Percentiles rank a stretch among this genome's conserved stretches.
These are phyloP conservation scores for Piprites chloris DNA, from an alignment of 2,113 vertebrate species.

Conservation along the genomic window DNA sequence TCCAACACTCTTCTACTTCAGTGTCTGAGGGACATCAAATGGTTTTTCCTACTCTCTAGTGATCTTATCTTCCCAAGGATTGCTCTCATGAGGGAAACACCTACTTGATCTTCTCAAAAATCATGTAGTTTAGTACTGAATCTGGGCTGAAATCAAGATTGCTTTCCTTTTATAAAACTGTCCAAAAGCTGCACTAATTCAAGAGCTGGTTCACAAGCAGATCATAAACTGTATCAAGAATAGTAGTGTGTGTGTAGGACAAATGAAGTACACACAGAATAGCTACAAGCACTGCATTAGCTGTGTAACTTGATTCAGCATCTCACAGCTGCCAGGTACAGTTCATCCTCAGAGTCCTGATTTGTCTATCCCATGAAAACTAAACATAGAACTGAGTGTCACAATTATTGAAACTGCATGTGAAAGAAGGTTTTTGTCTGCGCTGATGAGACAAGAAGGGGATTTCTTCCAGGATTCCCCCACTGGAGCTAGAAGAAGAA, in stretches of 20 bases:
- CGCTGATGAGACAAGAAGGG: background rate
- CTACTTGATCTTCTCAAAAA: background rate
- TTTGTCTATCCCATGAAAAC: background rate
- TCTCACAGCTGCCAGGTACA: background rate
- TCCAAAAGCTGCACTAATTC: background rate
- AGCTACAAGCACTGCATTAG: background rate
- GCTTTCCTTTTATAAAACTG: background rate
- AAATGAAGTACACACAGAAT: background rate
- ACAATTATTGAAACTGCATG: background rate
- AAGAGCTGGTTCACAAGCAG: background rate
- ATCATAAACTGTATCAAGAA: background rate
- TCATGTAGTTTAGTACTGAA: background rate
- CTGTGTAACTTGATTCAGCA: background rate
- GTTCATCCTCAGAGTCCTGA: background rate
- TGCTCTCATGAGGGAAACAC: background rate
- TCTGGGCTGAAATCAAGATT: background rate
- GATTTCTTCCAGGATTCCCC: background rate
- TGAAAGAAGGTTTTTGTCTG: background rate
- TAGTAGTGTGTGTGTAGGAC: rapidly evolving
- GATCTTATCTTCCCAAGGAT: background rate
- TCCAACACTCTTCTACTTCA: background rate
- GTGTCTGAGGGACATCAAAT: background rate
- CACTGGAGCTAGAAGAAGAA: background rate
- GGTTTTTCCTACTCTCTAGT: background rate
- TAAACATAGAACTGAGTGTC: background rate